Conservation (phyloP, 2,888 invertebrate species). For the Dynastes grantii region DNA sequence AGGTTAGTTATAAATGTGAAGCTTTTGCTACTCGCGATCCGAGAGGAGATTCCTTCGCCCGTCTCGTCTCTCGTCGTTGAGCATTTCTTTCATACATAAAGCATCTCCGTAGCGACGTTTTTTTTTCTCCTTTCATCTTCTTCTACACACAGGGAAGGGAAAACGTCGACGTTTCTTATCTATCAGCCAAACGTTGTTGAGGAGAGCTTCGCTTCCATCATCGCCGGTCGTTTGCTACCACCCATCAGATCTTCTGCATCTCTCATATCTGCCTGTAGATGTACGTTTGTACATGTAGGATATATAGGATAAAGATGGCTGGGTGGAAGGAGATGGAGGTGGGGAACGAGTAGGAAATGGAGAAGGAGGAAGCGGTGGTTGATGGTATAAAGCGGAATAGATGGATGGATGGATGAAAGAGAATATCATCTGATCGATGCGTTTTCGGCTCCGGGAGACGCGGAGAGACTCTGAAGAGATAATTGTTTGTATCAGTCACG, state of each 20-base stretch:
- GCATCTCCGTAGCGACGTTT: constrained; percentile 63
- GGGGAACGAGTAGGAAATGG: not conserved
- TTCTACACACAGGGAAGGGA: constrained; percentile 52
- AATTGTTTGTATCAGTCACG: constrained; percentile 31
- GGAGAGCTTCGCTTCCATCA: constrained; percentile 70
- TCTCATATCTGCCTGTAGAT: constrained; percentile 37
- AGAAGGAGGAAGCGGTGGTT: not conserved
- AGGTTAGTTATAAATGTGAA: constrained; percentile 74
- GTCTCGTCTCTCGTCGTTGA: constrained; percentile 54
- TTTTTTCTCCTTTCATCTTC: constrained; percentile 62
- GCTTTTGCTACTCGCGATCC: constrained; percentile 69
- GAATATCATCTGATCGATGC: constrained; percentile 64
- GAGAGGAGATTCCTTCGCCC: constrained; percentile 68
- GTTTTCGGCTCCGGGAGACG: constrained; percentile 58
- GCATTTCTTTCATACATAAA: constrained; percentile 70
- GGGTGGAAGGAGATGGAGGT: not conserved
- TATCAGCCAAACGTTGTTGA: constrained; percentile 69
- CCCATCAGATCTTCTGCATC: not conserved
- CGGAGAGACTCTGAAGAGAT: constrained; percentile 5
- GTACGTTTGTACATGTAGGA: not conserved
- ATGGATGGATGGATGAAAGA: constrained; percentile 21
- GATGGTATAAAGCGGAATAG: constrained; percentile 6
- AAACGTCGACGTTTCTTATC: constrained; percentile 65
- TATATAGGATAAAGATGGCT: not conserved
- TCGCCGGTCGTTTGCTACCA: constrained; percentile 57